A percentile compares a stretch with the other conserved stretches of the same genome.
phyloP scores from a whole-genome alignment of 2,888 invertebrate species.

The Cantharis nigra region DNA sequence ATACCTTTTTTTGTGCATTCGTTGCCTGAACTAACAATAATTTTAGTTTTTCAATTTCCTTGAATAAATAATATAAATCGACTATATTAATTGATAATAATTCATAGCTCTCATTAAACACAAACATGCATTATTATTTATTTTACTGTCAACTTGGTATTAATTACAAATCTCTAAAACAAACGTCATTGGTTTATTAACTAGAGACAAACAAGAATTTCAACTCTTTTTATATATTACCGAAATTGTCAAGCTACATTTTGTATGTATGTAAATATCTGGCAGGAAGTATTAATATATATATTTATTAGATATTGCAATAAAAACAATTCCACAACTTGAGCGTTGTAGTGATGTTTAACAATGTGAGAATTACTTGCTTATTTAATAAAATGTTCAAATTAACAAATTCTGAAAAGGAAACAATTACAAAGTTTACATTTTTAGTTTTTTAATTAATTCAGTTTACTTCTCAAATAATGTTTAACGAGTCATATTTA shows the following conservation, averaged over 20 bases:
- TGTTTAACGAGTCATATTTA: background rate
- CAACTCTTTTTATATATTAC: background rate
- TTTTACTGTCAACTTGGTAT: background rate
- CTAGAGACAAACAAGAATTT: constrained; percentile 4
- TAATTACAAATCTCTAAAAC: background rate
- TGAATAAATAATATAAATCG: background rate
- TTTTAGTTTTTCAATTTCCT: background rate
- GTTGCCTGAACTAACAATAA: too few species aligned
- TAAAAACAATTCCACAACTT: constrained; percentile 7
- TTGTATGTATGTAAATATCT: background rate
- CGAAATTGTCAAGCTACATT: background rate
- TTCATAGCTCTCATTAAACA: background rate
- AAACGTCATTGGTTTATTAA: background rate
- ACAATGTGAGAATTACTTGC: background rate
- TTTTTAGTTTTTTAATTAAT: background rate
- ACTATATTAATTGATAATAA: background rate
- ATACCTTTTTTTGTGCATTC: too few species aligned
- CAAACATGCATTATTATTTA: background rate
- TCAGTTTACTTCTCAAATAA: background rate
- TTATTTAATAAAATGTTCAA: background rate
- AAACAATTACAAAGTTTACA: background rate
- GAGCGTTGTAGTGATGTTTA: background rate
- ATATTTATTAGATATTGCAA: constrained; percentile 5
- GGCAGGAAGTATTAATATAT: constrained; percentile 10
- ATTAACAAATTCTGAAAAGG: background rate